phyloP scores from a whole-genome alignment of 2,113 vertebrate genomes.

The Gymnogyps californianus region DNA sequence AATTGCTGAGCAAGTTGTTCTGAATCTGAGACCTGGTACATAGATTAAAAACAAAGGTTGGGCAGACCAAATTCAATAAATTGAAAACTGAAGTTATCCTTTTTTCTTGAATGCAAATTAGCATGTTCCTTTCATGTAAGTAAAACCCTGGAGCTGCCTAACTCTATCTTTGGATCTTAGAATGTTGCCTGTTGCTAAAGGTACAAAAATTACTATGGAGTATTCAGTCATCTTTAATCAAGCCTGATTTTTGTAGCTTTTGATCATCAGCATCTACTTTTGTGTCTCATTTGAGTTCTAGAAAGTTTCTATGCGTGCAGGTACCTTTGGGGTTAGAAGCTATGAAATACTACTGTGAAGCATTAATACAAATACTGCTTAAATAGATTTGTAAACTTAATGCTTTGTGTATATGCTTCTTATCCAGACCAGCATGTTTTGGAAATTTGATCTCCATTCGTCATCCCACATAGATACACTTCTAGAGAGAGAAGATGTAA shows the following conservation, averaged over 20 bases:
- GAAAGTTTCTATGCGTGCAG: background rate
- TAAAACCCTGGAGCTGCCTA: background rate
- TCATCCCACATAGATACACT: slow-evolving; percentile 99
- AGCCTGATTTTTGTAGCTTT: background rate
- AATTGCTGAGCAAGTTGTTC: background rate
- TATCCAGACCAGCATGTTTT: slow-evolving; percentile 94
- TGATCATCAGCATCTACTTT: background rate
- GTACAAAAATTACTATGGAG: background rate
- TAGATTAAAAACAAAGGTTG: background rate
- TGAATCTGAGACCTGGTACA: background rate
- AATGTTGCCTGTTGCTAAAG: background rate
- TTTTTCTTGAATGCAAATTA: background rate
- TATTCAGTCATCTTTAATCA: background rate
- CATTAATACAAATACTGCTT: background rate
- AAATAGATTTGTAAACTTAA: background rate
- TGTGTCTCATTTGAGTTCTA: background rate
- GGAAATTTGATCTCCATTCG: slow-evolving; percentile 99
- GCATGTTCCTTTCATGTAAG: background rate
- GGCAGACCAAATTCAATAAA: background rate
- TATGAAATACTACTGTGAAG: background rate
- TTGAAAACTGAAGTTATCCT: background rate
- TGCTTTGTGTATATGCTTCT: slow-evolving; percentile 12
- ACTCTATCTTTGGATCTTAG: background rate
- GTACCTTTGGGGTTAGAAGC: background rate
- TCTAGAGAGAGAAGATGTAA: slow-evolving; percentile 97